phyloP scores from a whole-genome alignment of 2,113 vertebrate species.

The Ceratotherium simum region DNA sequence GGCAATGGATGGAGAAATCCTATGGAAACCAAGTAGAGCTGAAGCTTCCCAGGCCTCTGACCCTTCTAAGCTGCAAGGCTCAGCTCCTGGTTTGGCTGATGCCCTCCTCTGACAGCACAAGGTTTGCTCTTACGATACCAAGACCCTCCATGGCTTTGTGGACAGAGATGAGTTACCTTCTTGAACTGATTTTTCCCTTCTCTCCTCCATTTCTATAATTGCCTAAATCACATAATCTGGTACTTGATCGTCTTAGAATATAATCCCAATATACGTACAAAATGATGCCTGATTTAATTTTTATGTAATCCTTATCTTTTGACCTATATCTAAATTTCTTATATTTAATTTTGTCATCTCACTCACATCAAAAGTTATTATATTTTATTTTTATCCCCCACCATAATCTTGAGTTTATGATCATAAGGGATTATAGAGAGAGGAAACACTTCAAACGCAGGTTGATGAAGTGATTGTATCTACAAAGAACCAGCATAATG shows the following conservation, averaged over 20 bases:
- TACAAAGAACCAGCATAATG: constrained; percentile 36
- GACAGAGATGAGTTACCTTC: background rate
- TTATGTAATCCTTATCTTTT: background rate
- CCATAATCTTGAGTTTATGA: constrained; percentile 3
- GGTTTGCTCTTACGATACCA: background rate
- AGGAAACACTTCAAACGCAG: background rate
- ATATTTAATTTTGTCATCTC: background rate
- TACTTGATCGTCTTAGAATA: background rate
- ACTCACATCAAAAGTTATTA: background rate
- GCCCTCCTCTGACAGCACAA: background rate
- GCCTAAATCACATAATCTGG: background rate
- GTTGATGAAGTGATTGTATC: constrained; percentile 33
- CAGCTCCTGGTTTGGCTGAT: background rate
- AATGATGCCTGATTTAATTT: background rate
- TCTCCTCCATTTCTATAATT: background rate
- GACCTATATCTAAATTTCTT: background rate
- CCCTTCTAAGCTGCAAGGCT: background rate
- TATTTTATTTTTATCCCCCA: background rate
- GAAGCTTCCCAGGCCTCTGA: background rate
- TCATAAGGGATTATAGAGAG: background rate
- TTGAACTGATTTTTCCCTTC: background rate
- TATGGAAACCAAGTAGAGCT: no score
- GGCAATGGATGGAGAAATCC: background rate
- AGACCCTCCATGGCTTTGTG: background rate
- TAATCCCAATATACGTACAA: background rate